Base-by-base conservation (phyloP, 2,888 invertebrate genomes). In the Hoplodrina blanda region DNA sequence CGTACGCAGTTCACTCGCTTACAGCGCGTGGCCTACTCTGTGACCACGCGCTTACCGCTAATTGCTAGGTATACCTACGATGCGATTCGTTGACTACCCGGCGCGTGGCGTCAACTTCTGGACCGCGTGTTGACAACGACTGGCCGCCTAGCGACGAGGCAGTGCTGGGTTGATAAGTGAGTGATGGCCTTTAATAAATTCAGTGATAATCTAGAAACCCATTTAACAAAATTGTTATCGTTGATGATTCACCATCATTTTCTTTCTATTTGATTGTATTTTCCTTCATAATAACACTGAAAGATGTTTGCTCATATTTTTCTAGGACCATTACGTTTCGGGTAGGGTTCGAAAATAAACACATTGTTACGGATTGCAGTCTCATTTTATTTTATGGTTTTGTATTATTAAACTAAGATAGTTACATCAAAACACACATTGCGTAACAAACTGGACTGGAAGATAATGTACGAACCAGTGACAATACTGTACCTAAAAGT, bases 341-440 rank as follows among this genome's bases (percentile, higher is more conserved):
- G 56, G 55, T 49, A 72, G 62, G 62, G 53, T 57, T 59, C 5
- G 44, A 54, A 74, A 74, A 87, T 87, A 87, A 78, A 87, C 91
- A 90, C 82, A 86, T 84, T 70, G 46, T 60, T 79, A 84, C 84
- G 82, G 89, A 88, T 93, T 94, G 95, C 95, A 96, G 95, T 96
- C 95, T 96, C 93, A 94, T 95, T 95, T 95, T 93, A 92, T 86
- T 87, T 85, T 93, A 93, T 92, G 89, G 87, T 93, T 91, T 92
- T 91, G 89, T 91, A 91, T 90, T 90, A 72, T 87, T 90, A 88
- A 92, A 94, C 93, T 95, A 94, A 93, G 91, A 91, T 91, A 92
- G 91, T 91, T 93, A 95, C 94, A 94, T 93, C 89, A 91, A 94
- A 94, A 95, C 95, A 95, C 94, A 94, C 92, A 94, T 88, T 92